phyloP scores from a whole-genome alignment of 1,140 invertebrate species.

The Trachelipus rathkii region DNA sequence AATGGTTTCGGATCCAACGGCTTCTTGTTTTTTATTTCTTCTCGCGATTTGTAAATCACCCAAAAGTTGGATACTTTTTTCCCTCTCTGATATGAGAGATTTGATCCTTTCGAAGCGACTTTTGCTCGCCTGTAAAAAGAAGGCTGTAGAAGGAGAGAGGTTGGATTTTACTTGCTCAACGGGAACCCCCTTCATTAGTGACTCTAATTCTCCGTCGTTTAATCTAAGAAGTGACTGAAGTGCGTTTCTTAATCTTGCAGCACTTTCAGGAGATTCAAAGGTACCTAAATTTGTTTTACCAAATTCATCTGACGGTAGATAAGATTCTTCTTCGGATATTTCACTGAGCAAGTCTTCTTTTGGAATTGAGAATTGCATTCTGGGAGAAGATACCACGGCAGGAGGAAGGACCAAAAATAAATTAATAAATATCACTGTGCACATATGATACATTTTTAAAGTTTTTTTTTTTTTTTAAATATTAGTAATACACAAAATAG shows the following conservation, averaged over 20 bases:
- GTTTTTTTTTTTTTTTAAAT: too few relatives aligned
- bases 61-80: not conserved
- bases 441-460: too few relatives aligned
- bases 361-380: not conserved
- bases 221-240: constrained; percentile 14
- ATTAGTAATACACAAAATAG: too few relatives aligned
- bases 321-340: too few relatives aligned
- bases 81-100: not conserved
- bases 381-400: not conserved
- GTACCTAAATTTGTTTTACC: not conserved
- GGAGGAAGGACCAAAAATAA: not conserved
- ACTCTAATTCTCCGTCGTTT: constrained; percentile 22
- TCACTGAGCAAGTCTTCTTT: not conserved
- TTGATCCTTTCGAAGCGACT: constrained; percentile 16
- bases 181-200: constrained; percentile 17
- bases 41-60: constrained; percentile 21
- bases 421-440: too few relatives aligned
- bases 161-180: not conserved
- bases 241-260: constrained; percentile 3
- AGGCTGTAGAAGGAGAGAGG: constrained; percentile 18
- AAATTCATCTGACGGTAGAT: not conserved
- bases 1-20: not conserved
- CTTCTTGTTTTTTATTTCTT: constrained; percentile 10
- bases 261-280: not conserved
- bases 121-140: constrained; percentile 18